These are phyloP conservation scores for Proisotoma minuta DNA, from an alignment of 2,888 invertebrate genomes.

Conservation along the genomic window DNA sequence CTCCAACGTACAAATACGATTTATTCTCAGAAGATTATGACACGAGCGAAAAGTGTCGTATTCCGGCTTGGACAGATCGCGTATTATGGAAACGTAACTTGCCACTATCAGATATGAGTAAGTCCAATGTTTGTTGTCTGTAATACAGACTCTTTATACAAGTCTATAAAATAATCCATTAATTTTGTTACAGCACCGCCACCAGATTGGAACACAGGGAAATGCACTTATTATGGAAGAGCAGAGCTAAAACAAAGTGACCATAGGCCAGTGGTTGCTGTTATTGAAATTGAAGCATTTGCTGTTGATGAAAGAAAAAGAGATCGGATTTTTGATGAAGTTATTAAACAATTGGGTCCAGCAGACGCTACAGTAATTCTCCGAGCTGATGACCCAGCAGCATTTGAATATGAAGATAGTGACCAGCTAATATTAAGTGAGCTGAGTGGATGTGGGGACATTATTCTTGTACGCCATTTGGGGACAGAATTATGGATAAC, in stretches of 20 bases:
- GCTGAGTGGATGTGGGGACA: slow-evolving; percentile 78
- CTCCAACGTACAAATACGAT: slow-evolving; percentile 98
- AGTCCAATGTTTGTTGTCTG: slow-evolving; percentile 15
- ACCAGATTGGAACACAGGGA: slow-evolving; percentile 69
- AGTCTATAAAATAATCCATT: slow-evolving; percentile 39
- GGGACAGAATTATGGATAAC: slow-evolving; percentile 86
- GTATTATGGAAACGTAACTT: slow-evolving; percentile 86
- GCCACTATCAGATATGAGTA: slow-evolving; percentile 66
- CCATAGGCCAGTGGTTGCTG: slow-evolving; percentile 90
- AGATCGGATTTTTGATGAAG: slow-evolving; percentile 74
- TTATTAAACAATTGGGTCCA: slow-evolving; percentile 82
- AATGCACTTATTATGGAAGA: slow-evolving; percentile 80
- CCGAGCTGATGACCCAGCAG: slow-evolving; percentile 35
- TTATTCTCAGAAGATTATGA: slow-evolving; percentile 98
- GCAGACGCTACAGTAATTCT: slow-evolving; percentile 85
- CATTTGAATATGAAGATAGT: slow-evolving; percentile 41
- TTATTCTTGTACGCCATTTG: slow-evolving; percentile 84
- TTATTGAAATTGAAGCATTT: slow-evolving; percentile 80
- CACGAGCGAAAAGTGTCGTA: slow-evolving; percentile 94
- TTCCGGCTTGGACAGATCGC: slow-evolving; percentile 98
- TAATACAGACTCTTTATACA: slow-evolving; percentile 17
- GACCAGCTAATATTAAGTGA: slow-evolving; percentile 59
- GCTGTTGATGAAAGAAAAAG: slow-evolving; percentile 72
- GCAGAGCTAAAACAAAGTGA: slow-evolving; percentile 96
- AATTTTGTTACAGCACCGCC: slow-evolving; percentile 43